Evolutionary conservation across 2,113 vertebrate species (phyloP).

Genomic region (Actenoides lindsayi): DNA sequence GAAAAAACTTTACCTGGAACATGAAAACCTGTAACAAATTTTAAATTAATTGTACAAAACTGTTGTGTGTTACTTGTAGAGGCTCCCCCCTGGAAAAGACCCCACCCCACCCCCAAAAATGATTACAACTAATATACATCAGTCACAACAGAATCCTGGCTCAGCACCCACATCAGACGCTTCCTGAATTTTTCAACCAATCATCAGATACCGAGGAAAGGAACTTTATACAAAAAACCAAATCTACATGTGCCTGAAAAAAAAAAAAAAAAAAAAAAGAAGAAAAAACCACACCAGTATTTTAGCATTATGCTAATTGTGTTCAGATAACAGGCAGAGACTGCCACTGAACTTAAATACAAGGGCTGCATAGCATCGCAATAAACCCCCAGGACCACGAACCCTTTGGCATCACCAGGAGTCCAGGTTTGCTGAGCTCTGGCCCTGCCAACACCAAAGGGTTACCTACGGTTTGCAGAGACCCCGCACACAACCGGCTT

Average conservation of each 20-base stretch:
- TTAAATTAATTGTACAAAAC: slow-evolving; percentile 88
- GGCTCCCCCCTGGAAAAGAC: slow-evolving; percentile 74
- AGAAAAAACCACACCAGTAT: slow-evolving; percentile 34
- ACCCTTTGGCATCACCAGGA: slow-evolving; percentile 61
- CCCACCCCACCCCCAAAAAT: slow-evolving; percentile 60
- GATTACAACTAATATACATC: slow-evolving; percentile 85
- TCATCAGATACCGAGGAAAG: slow-evolving; percentile 71
- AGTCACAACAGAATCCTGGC: slow-evolving; percentile 82
- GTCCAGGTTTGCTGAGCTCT: neutral
- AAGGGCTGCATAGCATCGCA: slow-evolving; percentile 72
- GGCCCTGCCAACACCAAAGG: slow-evolving; percentile 17
- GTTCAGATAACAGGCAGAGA: slow-evolving; percentile 30
- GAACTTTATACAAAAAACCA: slow-evolving; percentile 75
- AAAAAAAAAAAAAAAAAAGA: neutral
- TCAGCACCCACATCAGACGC: slow-evolving; percentile 71
- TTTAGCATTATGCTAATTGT: slow-evolving; percentile 57
- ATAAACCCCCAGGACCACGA: slow-evolving; percentile 32
- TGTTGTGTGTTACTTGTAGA: slow-evolving; percentile 77
- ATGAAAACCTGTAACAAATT: slow-evolving; percentile 86
- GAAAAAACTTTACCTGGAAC: slow-evolving; percentile 81
- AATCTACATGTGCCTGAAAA: slow-evolving; percentile 75
- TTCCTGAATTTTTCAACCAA: slow-evolving; percentile 70
- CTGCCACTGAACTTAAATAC: slow-evolving; percentile 60
- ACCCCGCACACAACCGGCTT: slow-evolving; percentile 24
- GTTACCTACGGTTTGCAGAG: neutral